phyloP scores from a whole-genome alignment of 2,113 vertebrate species.

The Psittacus erithacus region DNA sequence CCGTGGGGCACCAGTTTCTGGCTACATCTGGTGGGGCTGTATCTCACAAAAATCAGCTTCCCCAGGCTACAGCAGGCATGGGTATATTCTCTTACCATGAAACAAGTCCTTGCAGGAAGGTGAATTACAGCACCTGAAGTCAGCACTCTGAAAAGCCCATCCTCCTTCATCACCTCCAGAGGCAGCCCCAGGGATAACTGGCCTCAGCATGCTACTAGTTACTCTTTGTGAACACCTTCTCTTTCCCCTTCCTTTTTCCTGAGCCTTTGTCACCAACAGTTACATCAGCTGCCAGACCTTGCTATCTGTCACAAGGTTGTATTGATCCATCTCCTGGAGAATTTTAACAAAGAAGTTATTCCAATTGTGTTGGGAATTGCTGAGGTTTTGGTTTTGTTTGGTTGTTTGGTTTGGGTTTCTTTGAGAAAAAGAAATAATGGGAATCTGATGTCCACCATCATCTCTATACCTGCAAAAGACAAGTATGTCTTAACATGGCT shows the following conservation, averaged over 20 bases:
- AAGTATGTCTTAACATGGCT: not conserved
- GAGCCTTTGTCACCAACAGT: not conserved
- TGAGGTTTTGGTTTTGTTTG: not conserved
- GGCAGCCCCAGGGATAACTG: not conserved
- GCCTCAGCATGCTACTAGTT: not conserved
- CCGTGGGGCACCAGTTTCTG: not conserved
- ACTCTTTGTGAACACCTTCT: not conserved
- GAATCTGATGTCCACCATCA: not conserved
- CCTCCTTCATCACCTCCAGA: not conserved
- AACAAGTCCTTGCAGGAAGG: not conserved
- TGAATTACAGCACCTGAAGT: not conserved
- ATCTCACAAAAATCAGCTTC: not conserved
- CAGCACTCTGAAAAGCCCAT: not conserved
- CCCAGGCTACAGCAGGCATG: not conserved
- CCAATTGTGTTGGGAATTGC: not conserved
- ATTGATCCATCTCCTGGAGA: not conserved
- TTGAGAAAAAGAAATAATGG: not conserved
- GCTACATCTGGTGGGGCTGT: not conserved
- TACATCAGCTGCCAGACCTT: not conserved
- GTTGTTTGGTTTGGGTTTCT: accelerated
- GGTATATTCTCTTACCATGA: not conserved
- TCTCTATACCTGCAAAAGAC: not conserved
- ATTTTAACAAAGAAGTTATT: not conserved
- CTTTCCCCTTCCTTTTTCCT: not conserved
- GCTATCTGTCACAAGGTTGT: not conserved